Base-by-base conservation (phyloP, 2,888 invertebrate species). In the Artemia sinica region DNA sequence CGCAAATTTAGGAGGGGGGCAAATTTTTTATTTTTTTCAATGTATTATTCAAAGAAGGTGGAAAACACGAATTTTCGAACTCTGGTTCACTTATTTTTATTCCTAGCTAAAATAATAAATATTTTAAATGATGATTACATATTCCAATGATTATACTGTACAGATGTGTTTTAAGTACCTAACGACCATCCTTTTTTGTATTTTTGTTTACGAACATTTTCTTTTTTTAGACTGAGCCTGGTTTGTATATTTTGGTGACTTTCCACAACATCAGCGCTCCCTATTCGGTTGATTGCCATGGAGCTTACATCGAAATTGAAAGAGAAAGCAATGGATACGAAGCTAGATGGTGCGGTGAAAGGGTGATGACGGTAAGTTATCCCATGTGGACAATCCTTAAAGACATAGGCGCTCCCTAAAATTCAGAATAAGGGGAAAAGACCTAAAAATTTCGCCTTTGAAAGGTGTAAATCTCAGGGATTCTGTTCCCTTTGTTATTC, bases 221-320 rank as follows among this genome's bases (percentile, higher is more conserved):
- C 18, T 66, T n/a, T 18, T 69, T 50, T 11, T 71, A 74, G 74
- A 74, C 74, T 67, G 73, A 74, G n/a, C 72, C 71, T 1, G 72
- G 72, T 28, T 71, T 74, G 63, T 73, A 73, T 69, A 69, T 74
- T 66, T 71, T 74, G 68, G 70, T 73, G 65, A 73, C 73, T 41
- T 73, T 74, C 70, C 73, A 73, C 67, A 74, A 74, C 71, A 67
- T 74, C 51, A 73, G 73, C 9, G 74, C 74, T 1, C 73, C 74
- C 28, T 73, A 72, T 70, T 72, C 73, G 7, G 72, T 74, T 48
- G 73, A 74, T 68, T 74, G 74, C 51, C 68, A 71, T 13, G 74
- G 74, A 14, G 74, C 74, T 52, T 74, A 73, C 70, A 73, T 74
- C 51, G 74, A 74, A 70, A 73, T 74, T 18, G 74, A 74, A 69